phyloP scores from a whole-genome alignment of 2,888 invertebrate genomes.

The Tipula vernalis region DNA sequence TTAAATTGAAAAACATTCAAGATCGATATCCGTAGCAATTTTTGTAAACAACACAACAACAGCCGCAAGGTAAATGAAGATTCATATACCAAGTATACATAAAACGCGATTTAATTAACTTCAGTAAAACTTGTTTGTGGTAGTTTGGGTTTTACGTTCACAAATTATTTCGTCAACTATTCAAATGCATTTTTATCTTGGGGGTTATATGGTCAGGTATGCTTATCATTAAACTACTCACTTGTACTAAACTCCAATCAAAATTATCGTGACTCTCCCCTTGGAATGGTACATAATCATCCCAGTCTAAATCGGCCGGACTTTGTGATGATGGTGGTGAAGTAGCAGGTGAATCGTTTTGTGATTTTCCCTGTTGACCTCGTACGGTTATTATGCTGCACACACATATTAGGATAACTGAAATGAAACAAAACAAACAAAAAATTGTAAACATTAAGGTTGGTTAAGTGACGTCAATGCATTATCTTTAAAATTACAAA shows the following conservation, averaged over 20 bases:
- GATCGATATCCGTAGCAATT: neutral
- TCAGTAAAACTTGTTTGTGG: neutral
- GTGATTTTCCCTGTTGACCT: neutral
- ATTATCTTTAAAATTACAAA: neutral
- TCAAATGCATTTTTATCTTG: neutral
- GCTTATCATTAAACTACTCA: neutral
- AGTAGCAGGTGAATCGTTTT: neutral
- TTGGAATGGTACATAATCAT: constrained; percentile 29
- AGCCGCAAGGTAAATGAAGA: neutral
- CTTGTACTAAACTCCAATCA: constrained; percentile 41
- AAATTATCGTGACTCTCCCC: constrained; percentile 42
- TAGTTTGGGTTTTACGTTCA: neutral
- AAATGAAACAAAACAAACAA: neutral
- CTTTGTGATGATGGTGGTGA: neutral
- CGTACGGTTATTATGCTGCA: neutral
- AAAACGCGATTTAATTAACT: neutral
- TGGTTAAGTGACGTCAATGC: neutral
- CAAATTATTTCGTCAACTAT: neutral
- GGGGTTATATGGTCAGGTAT: neutral
- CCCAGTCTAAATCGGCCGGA: constrained; percentile 20
- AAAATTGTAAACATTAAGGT: neutral
- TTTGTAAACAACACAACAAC: neutral
- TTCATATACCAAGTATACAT: neutral
- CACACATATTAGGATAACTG: neutral
- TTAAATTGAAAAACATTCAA: neutral